These are phyloP conservation scores for Chrysina gloriosa DNA, from an alignment of 2,888 invertebrate genomes.

Conservation along the genomic window DNA sequence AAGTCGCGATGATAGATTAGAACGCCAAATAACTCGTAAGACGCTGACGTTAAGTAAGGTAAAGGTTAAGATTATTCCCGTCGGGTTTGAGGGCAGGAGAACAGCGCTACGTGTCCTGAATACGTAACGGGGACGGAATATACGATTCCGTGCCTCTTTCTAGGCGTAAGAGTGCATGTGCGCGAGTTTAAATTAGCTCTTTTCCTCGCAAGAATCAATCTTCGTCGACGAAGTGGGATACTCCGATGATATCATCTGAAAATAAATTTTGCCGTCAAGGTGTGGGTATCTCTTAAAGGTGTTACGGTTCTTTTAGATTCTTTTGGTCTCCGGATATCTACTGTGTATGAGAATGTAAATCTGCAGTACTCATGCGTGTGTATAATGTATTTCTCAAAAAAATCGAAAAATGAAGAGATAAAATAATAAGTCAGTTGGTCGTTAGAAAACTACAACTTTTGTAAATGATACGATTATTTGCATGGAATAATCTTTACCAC, in stretches of 20 bases:
- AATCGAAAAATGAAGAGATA: too few species aligned
- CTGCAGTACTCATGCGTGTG: too few species aligned
- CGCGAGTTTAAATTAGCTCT: constrained; percentile 8
- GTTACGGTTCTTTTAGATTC: constrained; percentile 3
- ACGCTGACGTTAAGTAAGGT: constrained; percentile 37
- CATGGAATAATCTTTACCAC: too few species aligned
- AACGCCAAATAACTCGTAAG: background rate
- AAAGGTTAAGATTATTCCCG: constrained; percentile 43
- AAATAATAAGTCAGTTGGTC: too few species aligned
- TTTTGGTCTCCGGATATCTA: too few species aligned
- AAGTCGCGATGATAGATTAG: constrained; percentile 10
- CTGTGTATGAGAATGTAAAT: too few species aligned
- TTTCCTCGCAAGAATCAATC: constrained; percentile 17
- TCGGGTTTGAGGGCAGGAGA: constrained; percentile 38
- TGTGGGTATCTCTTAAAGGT: background rate
- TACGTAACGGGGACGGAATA: constrained; percentile 12
- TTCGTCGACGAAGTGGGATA: constrained; percentile 3
- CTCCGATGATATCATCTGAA: constrained; percentile 11
- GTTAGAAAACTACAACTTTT: too few species aligned
- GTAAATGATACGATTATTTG: too few species aligned
- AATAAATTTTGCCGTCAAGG: constrained; percentile 4
- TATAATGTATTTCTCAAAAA: too few species aligned
- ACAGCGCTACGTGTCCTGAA: constrained; percentile 39
- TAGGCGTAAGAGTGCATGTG: background rate
- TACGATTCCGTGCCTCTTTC: constrained; percentile 2